Percentiles rank a stretch among this genome's conserved stretches.
Evolutionary conservation across 2,888 invertebrate genomes (phyloP).

Genomic region (Drosophila lacicola): DNA sequence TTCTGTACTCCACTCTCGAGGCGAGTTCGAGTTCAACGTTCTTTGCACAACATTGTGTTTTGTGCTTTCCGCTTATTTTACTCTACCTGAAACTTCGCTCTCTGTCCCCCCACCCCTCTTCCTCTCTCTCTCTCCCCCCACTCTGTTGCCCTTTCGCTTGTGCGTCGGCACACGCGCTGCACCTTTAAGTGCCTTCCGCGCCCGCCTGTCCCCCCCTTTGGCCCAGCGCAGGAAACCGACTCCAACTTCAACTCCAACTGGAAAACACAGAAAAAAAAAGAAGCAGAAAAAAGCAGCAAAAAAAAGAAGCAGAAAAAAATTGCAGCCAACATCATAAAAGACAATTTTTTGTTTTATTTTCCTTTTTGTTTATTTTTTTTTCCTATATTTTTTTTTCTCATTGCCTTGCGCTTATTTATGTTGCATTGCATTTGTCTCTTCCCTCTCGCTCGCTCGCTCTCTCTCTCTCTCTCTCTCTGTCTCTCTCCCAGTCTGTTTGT

Average conservation of each 20-base stretch:
- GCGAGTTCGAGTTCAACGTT: constrained; percentile 71
- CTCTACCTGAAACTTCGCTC: constrained; percentile 41
- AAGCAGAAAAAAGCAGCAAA: neutral
- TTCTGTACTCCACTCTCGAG: constrained; percentile 36
- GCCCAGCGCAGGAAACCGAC: constrained; percentile 63
- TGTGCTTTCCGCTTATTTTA: constrained; percentile 79
- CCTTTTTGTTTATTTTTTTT: constrained; percentile 17
- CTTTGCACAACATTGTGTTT: constrained; percentile 80
- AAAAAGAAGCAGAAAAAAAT: constrained; percentile 25
- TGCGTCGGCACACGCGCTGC: constrained; percentile 79
- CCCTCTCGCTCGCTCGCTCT: neutral
- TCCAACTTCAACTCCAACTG: constrained; percentile 39
- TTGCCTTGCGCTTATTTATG: constrained; percentile 72
- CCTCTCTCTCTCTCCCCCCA: neutral
- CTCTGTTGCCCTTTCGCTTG: constrained; percentile 33
- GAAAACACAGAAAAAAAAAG: constrained; percentile 34
- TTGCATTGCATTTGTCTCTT: constrained; percentile 57
- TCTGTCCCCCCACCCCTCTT: constrained; percentile 1
- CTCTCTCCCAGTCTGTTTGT: constrained; percentile 4
- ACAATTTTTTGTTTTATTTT: constrained; percentile 66
- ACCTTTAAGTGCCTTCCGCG: constrained; percentile 67
- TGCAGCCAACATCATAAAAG: constrained; percentile 68
- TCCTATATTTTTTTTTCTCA: constrained; percentile 17
- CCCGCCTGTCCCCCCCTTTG: constrained; percentile 5
- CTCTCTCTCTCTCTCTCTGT: constrained; percentile 1